Evolutionary conservation across 2,113 vertebrate genomes (phyloP).

Genomic region (Scopus umbretta): DNA sequence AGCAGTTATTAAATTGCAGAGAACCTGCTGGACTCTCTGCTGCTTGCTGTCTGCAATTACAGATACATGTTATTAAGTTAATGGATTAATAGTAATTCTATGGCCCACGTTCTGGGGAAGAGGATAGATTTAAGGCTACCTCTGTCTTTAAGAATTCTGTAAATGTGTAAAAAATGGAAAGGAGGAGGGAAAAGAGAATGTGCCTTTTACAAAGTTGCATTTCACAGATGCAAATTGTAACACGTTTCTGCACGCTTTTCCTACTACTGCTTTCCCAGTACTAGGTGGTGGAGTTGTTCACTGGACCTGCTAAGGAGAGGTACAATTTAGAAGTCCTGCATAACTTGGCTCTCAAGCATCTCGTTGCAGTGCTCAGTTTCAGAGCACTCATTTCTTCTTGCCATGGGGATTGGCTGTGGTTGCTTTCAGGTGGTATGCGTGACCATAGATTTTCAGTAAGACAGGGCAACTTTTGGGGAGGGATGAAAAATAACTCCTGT

Average conservation of each 20-base stretch:
- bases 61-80: background rate
- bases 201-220: background rate
- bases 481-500: background rate
- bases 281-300: background rate
- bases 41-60: background rate
- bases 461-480: background rate
- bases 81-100: background rate
- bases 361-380: background rate
- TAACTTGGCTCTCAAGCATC: background rate
- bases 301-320: background rate
- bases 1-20: background rate
- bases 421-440: background rate
- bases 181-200: fast-evolving
- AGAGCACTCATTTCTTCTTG: background rate
- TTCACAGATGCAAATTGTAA: background rate
- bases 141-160: background rate
- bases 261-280: background rate
- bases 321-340: background rate
- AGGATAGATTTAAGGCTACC: background rate
- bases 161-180: background rate
- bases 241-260: fast-evolving
- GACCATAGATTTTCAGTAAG: background rate
- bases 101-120: background rate
- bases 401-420: fast-evolving
- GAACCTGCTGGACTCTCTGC: background rate